A percentile compares a stretch with the other conserved stretches of the same genome.
Conservation (phyloP, 2,797 vertebrate species). For the Lophius americanus region DNA sequence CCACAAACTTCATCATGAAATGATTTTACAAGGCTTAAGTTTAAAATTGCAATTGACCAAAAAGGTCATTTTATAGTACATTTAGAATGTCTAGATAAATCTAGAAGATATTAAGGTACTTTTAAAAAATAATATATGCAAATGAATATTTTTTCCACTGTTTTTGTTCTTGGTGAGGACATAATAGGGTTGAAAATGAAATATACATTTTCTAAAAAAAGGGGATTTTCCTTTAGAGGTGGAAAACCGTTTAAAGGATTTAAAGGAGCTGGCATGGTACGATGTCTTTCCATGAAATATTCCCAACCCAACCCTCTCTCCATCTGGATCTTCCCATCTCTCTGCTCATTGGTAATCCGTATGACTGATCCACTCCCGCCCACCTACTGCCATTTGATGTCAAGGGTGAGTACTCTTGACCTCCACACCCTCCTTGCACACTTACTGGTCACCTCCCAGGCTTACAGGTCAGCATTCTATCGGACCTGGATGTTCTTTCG, state of each 20-base stretch:
- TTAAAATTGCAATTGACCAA: too few species aligned
- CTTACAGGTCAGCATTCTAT: conserved; percentile 42
- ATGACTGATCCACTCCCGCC: conserved; percentile 40
- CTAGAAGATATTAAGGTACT: too few species aligned
- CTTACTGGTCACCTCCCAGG: conserved; percentile 18
- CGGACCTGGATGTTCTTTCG: conserved; percentile 13
- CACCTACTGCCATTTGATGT: conserved; percentile 56
- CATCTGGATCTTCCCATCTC: conserved; percentile 37
- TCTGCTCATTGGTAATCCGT: conserved; percentile 42
- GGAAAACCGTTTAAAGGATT: too few species aligned
- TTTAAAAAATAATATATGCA: too few species aligned
- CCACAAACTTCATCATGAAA: too few species aligned
- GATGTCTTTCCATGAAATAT: conserved; percentile 4
- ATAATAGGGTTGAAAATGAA: too few species aligned
- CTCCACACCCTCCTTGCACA: conserved; percentile 23
- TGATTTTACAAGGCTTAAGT: too few species aligned
- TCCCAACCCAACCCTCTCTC: conserved; percentile 14
- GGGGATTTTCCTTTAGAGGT: neutral
- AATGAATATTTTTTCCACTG: too few species aligned
- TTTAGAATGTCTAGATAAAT: too few species aligned
- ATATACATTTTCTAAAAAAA: neutral
- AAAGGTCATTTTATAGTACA: too few species aligned
- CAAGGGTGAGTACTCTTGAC: conserved; percentile 66
- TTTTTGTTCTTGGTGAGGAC: too few species aligned
- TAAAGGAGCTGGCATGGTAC: neutral